Evolutionary conservation across 1,140 invertebrate genomes (phyloP).

Genomic region (Heliothis subflexa): DNA sequence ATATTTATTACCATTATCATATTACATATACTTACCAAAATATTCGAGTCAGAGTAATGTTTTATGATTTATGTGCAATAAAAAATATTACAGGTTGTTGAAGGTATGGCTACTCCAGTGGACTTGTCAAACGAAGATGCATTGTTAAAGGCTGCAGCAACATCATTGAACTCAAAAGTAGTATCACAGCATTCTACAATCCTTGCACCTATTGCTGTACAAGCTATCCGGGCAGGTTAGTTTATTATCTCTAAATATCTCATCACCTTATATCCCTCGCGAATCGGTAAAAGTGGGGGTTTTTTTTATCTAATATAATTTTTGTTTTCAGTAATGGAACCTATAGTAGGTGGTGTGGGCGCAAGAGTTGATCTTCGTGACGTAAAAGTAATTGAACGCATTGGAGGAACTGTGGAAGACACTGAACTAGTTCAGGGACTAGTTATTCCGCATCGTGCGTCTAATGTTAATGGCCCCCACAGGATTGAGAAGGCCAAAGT

Average conservation of each 20-base stretch:
- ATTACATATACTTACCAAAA: too few relatives aligned
- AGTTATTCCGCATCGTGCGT: conserved; percentile 96
- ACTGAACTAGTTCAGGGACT: conserved; percentile 98
- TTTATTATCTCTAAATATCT: too few relatives aligned
- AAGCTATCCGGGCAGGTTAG: conserved; percentile 96
- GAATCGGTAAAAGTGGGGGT: not conserved
- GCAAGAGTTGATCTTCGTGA: conserved; percentile 91
- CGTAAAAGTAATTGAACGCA: conserved; percentile 98
- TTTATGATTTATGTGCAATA: not conserved
- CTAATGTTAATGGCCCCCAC: conserved; percentile 96
- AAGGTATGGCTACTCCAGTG: conserved; percentile 94
- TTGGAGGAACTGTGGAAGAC: conserved; percentile 99
- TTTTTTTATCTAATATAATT: not conserved
- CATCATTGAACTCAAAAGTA: conserved; percentile 99
- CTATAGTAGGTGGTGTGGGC: conserved; percentile 87
- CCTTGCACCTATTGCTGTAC: conserved; percentile 98
- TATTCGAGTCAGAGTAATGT: too few relatives aligned
- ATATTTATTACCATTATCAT: not conserved
- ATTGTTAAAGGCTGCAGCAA: conserved; percentile 97
- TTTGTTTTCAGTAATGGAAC: conserved; percentile 77
- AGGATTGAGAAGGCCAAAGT: conserved; percentile 99
- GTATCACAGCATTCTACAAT: conserved; percentile 98
- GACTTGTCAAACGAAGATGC: conserved; percentile 95
- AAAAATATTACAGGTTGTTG: conserved; percentile 89
- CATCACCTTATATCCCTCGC: too few relatives aligned